phyloP scores from a whole-genome alignment of 2,888 invertebrate species.

The Nymphalis c-album region DNA sequence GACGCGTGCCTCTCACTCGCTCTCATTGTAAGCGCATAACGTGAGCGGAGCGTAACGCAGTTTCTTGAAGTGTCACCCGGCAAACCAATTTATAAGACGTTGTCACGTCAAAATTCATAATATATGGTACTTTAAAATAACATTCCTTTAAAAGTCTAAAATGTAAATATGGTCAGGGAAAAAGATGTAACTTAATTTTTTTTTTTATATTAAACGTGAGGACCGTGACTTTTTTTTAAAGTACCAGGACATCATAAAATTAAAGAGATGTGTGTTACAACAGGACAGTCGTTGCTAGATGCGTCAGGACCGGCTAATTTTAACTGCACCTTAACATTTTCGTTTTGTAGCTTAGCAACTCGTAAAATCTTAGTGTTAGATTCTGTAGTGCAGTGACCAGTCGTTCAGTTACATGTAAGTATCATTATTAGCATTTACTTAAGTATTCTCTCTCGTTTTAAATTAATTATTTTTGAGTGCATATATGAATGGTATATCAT shows the following conservation, averaged over 20 bases:
- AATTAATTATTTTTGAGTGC: too few relatives aligned
- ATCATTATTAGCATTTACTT: not conserved
- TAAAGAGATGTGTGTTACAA: conserved; percentile 24
- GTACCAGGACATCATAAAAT: conserved; percentile 24
- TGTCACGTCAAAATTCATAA: too few relatives aligned
- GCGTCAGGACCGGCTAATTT: conserved; percentile 41
- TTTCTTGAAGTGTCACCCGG: too few relatives aligned
- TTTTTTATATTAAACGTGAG: not conserved
- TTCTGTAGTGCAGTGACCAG: conserved; percentile 29
- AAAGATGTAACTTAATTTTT: too few relatives aligned
- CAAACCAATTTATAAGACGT: too few relatives aligned
- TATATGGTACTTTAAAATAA: too few relatives aligned
- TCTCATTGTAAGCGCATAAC: too few relatives aligned
- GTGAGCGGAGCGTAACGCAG: too few relatives aligned
- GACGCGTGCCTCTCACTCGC: too few relatives aligned
- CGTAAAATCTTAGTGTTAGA: conserved; percentile 36
- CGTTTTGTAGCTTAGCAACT: conserved; percentile 38
- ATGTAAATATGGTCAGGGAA: too few relatives aligned
- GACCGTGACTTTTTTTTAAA: not conserved
- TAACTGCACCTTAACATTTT: conserved; percentile 34
- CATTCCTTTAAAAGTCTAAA: too few relatives aligned
- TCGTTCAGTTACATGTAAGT: conserved; percentile 27
- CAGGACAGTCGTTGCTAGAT: conserved; percentile 33
- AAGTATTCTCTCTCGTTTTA: not conserved
- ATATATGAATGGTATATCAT: too few relatives aligned